These are phyloP conservation scores for Siderastrea siderea DNA, from an alignment of 92 coral and sea anemone genomes.

Conservation along the genomic window DNA sequence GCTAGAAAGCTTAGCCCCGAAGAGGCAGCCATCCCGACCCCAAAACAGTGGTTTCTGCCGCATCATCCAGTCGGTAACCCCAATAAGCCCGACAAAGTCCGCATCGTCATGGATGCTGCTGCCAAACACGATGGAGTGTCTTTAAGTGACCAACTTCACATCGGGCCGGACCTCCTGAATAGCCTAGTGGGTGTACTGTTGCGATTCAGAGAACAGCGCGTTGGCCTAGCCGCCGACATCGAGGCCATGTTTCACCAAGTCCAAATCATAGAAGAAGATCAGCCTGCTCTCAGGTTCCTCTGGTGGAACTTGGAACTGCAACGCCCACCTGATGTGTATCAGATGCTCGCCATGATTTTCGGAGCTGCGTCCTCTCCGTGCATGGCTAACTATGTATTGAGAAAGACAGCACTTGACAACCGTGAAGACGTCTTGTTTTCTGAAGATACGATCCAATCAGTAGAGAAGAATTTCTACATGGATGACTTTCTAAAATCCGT, in stretches of 20 bases:
- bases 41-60: conserved; percentile 50
- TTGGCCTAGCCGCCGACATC: conserved; percentile 78
- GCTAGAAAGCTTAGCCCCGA: conserved; percentile 61
- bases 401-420: conserved; percentile 77
- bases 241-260: conserved; percentile 76
- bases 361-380: conserved; percentile 82
- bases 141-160: conserved; percentile 44
- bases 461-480: conserved; percentile 65
- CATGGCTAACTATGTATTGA: conserved; percentile 73
- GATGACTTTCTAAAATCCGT: conserved; percentile 68
- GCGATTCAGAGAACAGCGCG: conserved; percentile 48
- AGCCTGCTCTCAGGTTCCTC: conserved; percentile 77
- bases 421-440: conserved; percentile 47
- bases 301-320: conserved; percentile 57
- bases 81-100: conserved; percentile 60
- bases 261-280: conserved; percentile 59
- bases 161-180: conserved; percentile 38
- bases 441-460: conserved; percentile 39
- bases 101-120: conserved; percentile 73
- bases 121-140: conserved; percentile 47
- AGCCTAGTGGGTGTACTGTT: too few species aligned
- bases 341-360: conserved; percentile 71
- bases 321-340: conserved; percentile 73
- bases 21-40: conserved; percentile 34
- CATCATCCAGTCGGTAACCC: conserved; percentile 69